Conservation (phyloP, 2,113 vertebrate species). For the Rhineura floridana region DNA sequence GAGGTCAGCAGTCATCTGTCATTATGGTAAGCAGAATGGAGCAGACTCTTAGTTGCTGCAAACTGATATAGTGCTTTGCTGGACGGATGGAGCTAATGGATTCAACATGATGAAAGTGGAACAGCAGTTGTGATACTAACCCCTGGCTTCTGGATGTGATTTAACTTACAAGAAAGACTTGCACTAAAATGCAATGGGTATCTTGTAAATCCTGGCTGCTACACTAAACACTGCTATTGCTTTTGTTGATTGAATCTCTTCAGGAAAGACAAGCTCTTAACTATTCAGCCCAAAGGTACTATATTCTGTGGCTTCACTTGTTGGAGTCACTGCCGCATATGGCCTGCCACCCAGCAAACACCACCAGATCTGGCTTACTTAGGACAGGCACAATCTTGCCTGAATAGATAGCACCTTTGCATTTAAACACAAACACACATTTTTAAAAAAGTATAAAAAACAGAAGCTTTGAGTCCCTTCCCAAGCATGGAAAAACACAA, state of each 20-base stretch:
- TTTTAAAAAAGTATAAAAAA: constrained; percentile 37
- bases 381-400: constrained; percentile 9
- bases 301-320: neutral
- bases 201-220: neutral
- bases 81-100: neutral
- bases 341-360: neutral
- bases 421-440: constrained; percentile 60
- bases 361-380: fast-evolving
- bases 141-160: neutral
- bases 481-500: constrained; percentile 36
- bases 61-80: neutral
- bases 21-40: no score
- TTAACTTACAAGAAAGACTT: neutral
- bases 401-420: constrained; percentile 71
- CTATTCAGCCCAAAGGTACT: neutral
- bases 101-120: neutral
- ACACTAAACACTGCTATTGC: constrained; percentile 39
- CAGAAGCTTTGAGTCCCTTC: constrained; percentile 42
- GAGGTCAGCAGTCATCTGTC: neutral
- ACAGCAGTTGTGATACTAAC: neutral
- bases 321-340: neutral
- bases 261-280: constrained; percentile 28
- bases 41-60: neutral
- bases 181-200: neutral
- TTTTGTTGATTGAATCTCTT: neutral